Evolutionary conservation across 2,797 vertebrate species (phyloP), one percentile per base, ranked within the genome.

Genomic region (Sebastes paucispinis): DNA sequence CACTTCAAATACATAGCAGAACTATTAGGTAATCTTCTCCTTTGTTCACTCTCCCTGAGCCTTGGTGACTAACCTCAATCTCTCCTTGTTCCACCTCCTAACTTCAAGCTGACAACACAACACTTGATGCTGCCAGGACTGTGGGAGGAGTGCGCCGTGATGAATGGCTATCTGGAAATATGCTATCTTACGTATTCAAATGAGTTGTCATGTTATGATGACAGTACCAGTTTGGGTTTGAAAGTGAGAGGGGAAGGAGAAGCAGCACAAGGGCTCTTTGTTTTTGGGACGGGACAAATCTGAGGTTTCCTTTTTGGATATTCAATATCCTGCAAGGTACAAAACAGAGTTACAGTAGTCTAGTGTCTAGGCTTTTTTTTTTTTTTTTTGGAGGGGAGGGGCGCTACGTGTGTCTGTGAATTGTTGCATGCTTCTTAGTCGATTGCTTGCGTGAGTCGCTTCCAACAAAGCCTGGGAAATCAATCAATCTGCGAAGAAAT

Each of bases 1-100:
- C 88, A 94, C 96, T 97, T 98, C 96, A 97, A 96, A 96, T 95
- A 91, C 96, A 96, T 97, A 97, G 94, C 96, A 95, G 95, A 94
- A 96, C 94, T 96, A 95, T 97, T 96, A 97, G 96, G 94, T 96
- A 96, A 97, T 97, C 95, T 82, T 95, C 94, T 94, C 94, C 92
- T 96, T 95, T 95, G 93, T 95, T 94, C 90, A 88, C 93, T 91
- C 93, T 94, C 92, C 75, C 91, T 85, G 80, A 92, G 90, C 90
- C 85, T 91, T 27, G 69, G 89, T 93, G 93, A 93, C 92, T 92
- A 84, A 92, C 91, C 91, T 91, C 92, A 87, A 92, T 93, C 87
- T 92, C 87, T 80, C 88, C 77, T 79, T 57, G 73, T 86, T 90
- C 85, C 84, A 91, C 84, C 88, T 88, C 81, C 69, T 84, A 85